Base-by-base conservation (phyloP, 2,888 invertebrate species). In the Endotricha flammealis region DNA sequence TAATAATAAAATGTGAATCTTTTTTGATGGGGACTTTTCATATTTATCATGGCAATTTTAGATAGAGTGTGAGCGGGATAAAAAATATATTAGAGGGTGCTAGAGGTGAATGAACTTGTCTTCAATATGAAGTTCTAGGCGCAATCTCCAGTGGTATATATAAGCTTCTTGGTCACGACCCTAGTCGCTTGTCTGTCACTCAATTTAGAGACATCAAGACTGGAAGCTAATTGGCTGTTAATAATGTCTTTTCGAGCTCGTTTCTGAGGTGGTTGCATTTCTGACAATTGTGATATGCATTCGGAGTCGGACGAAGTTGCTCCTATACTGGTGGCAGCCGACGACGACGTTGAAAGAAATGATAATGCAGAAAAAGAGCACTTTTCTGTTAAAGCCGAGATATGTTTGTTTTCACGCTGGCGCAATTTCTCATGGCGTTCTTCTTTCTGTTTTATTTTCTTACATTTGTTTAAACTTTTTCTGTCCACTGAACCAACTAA, bases 401-500 rank as follows among this genome's bases (percentile, higher is more conserved):
- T 22, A 12, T 31, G 7, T 4, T n/a, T 29, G 5, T 24, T 30
- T 29, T 29, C 29, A 12, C 24, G 24, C 5, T 29, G 12, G 12
- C 23, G 14, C 9, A 14, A 7, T 16, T 16, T 23, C 29, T 30
- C 7, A 10, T 12, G 5, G 16, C 29, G 14, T 10, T n/a, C 29
- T 8, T 8, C 9, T 30, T 36, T 36, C 30, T 29, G n/a, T 13
- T 29, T 11, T 36, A 10, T 24, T 2, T 24, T 24, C 20, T 13
- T 20, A 2, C 14, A 16, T 22, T 30, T 30, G 20, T 30, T 36
- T 36, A 8, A 14, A 24, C 12, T 6, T 10, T 16, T 14, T 36
- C n/a, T 36, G 30, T 36, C 36, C 17, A 57, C 46, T 20, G 50
- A 50, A 10, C 37, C 52, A 43, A 58, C 42, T 33, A 28, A 39